Base-by-base conservation (phyloP, 2,797 vertebrate species). In the Alcedo quadribrachys region DNA sequence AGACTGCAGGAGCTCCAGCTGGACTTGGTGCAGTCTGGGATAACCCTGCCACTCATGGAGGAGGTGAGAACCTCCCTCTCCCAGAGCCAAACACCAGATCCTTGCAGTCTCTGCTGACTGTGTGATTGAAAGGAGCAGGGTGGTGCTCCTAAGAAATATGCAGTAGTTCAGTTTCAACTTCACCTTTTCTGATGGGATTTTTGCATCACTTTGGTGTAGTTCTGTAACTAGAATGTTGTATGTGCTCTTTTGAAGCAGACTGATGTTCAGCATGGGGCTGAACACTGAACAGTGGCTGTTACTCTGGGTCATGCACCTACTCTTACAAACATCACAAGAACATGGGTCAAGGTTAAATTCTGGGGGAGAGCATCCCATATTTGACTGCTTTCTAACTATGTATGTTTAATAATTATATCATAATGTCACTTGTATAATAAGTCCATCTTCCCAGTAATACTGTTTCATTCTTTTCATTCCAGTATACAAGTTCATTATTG, bases 401-500 rank as follows among this genome's bases (percentile, higher is more conserved):
- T 4, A 2, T n/a, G 24, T 65, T 85, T 55, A 74, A 2, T 35
- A 84, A 75, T 9, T 40, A 2, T 20, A 10, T 63, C 63, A 17
- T 81, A 71, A 46, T 78, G 68, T 20, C 30, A 21, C 30, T 54
- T 62, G 28, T 81, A 5, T 37, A 13, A 0, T 40, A 74, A 43
- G 60, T 68, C 25, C 18, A 11, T 16, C 1, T 20, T 88, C 48
- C 61, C 73, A 48, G 15, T 88, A 70, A 85, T 58, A 13, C 2
- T 57, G 15, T 88, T 92, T 87, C n/a, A 82, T 92, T 61, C 28
- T 87, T 55, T 74, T 60, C 71, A 69, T 89, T 74, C 65, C 96
- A 99, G 99, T 99, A n/a, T 96, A 99, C 97, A 98, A 97, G 97
- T 99, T 99, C 86, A 61, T 98, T 87, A 98, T 99, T 61, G 96